Conservation (phyloP, 1,140 invertebrate species). For the Pogonognathellus flavescens region DNA sequence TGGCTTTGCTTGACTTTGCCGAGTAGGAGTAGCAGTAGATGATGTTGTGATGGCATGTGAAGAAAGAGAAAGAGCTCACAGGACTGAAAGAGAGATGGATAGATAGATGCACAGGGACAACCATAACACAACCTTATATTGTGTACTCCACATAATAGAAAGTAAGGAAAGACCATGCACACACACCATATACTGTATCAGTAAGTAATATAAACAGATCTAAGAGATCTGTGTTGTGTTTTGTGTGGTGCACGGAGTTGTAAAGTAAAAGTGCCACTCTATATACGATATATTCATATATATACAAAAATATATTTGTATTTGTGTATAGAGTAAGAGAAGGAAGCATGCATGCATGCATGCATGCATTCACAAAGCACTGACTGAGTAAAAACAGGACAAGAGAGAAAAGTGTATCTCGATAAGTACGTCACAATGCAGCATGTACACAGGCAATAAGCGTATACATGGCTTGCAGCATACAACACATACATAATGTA, state of each 20-base stretch:
- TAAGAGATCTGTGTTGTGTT: slow-evolving; percentile 13
- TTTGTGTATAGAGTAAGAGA: too few relatives aligned
- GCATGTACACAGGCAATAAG: slow-evolving; percentile 25
- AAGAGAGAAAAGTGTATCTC: background rate
- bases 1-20: slow-evolving; percentile 15
- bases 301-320: too few relatives aligned
- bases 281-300: too few relatives aligned
- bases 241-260: too few relatives aligned
- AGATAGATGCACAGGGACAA: background rate
- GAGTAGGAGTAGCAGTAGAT: background rate
- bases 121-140: too few relatives aligned
- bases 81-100: background rate
- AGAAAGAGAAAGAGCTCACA: background rate
- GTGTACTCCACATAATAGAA: background rate
- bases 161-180: background rate
- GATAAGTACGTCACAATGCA: background rate
- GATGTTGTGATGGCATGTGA: slow-evolving; percentile 17
- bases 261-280: too few relatives aligned
- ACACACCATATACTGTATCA: background rate
- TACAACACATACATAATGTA: slow-evolving; percentile 22
- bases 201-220: background rate
- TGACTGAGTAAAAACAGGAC: background rate
- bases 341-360: slow-evolving; percentile 18
- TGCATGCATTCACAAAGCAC: background rate
- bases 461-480: slow-evolving; percentile 3